Base-by-base conservation (phyloP, 2,888 invertebrate genomes). In the Aromia moschata region DNA sequence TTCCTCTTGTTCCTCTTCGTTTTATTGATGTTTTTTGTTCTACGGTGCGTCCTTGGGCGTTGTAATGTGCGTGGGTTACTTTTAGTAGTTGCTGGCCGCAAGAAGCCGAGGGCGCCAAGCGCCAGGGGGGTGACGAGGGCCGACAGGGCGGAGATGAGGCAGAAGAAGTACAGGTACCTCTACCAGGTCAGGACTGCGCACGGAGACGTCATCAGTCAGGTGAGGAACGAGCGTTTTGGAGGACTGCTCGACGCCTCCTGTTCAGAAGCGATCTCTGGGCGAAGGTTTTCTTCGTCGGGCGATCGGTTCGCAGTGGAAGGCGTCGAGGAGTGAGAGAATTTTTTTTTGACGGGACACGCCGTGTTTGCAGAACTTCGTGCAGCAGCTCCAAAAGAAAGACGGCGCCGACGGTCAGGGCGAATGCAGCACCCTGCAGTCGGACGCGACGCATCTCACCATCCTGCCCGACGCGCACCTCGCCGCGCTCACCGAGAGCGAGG, bases 201-300 rank as follows among this genome's bases (percentile, higher is more conserved):
- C 72, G 94, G 94, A 10, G 94, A 94, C 81, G 93, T 94, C 65
- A 93, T 94, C 69, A 92, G 93, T 68, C 93, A 94, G 88, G 93
- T 90, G 77, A 70, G 25, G 3, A n/a, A n/a, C n/a, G n/a, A n/a
- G n/a, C n/a, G n/a, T n/a, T n/a, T n/a, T n/a, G n/a, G n/a, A n/a
- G n/a, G n/a, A n/a, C n/a, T n/a, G n/a, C n/a, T n/a, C n/a, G n/a
- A n/a, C n/a, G n/a, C n/a, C n/a, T n/a, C n/a, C n/a, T n/a, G n/a
- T n/a, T n/a, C n/a, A n/a, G n/a, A n/a, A n/a, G n/a, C n/a, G n/a
- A n/a, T n/a, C n/a, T n/a, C n/a, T n/a, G n/a, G n/a, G n/a, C n/a
- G n/a, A n/a, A n/a, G n/a, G n/a, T n/a, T n/a, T n/a, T n/a, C n/a
- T n/a, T n/a, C n/a, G n/a, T n/a, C n/a, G n/a, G n/a, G n/a, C n/a